These are phyloP conservation scores for Anguilla rostrata DNA, from an alignment of 2,113 vertebrate species.

Conservation along the genomic window DNA sequence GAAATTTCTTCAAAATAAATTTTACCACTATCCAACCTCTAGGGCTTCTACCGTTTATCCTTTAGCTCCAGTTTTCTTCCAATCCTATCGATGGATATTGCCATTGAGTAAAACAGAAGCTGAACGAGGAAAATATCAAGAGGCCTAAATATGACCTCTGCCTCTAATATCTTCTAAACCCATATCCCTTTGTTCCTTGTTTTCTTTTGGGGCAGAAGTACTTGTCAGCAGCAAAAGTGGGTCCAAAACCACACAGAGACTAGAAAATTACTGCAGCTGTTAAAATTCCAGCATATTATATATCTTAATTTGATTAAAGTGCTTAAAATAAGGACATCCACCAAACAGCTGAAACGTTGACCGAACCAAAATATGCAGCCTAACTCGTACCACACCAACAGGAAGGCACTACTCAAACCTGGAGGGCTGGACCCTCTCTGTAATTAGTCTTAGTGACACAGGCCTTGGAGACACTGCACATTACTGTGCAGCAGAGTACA, in stretches of 20 bases:
- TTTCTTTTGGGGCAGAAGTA: background rate
- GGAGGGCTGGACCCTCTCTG: background rate
- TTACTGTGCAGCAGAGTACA: background rate
- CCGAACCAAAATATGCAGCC: background rate
- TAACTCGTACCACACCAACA: background rate
- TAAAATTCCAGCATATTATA: background rate
- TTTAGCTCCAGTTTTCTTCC: background rate
- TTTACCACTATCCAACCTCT: background rate
- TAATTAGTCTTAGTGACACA: background rate
- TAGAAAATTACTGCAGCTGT: background rate
- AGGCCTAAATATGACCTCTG: background rate
- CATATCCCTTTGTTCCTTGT: background rate
- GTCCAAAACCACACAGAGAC: background rate
- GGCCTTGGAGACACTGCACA: background rate
- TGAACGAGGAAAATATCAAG: background rate
- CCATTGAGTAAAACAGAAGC: background rate
- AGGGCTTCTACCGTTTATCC: background rate
- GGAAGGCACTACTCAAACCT: background rate
- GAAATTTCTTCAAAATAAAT: background rate
- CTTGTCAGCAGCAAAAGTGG: background rate
- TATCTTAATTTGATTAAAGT: background rate
- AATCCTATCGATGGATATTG: background rate
- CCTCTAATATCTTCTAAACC: background rate
- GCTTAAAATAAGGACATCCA: constrained; percentile 1
- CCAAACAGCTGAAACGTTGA: background rate